A percentile compares a stretch with the other conserved stretches of the same genome.
These are phyloP conservation scores for Eonycteris spelaea DNA, from an alignment of 2,113 vertebrate genomes.

Conservation along the genomic window DNA sequence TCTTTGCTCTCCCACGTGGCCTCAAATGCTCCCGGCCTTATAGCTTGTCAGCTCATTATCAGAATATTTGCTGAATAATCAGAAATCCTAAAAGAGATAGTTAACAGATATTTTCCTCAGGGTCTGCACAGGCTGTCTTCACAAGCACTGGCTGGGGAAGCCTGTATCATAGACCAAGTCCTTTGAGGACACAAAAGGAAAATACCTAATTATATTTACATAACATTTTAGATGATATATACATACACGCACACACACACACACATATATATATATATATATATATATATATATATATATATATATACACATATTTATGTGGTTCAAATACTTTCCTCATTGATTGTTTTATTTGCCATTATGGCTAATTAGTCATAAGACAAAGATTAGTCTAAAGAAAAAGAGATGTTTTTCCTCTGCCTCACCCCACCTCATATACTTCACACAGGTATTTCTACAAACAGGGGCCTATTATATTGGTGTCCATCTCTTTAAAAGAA, in stretches of 20 bases:
- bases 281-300: background rate
- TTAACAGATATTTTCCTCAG: background rate
- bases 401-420: background rate
- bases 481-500: background rate
- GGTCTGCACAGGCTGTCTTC: background rate
- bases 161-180: background rate
- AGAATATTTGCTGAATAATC: background rate
- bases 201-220: background rate
- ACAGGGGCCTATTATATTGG: background rate
- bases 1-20: background rate
- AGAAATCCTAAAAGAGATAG: background rate
- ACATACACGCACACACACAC: background rate
- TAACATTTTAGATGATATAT: background rate
- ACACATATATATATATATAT: background rate
- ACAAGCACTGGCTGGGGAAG: background rate
- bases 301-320: no score
- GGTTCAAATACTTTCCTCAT: background rate
- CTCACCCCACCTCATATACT: rapidly evolving
- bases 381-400: background rate
- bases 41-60: background rate
- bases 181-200: background rate
- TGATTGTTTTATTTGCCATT: background rate
- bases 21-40: background rate
- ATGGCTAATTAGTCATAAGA: background rate
- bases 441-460: background rate